Conservation (phyloP, 2,888 invertebrate genomes). For the Deroplatys truncata region DNA sequence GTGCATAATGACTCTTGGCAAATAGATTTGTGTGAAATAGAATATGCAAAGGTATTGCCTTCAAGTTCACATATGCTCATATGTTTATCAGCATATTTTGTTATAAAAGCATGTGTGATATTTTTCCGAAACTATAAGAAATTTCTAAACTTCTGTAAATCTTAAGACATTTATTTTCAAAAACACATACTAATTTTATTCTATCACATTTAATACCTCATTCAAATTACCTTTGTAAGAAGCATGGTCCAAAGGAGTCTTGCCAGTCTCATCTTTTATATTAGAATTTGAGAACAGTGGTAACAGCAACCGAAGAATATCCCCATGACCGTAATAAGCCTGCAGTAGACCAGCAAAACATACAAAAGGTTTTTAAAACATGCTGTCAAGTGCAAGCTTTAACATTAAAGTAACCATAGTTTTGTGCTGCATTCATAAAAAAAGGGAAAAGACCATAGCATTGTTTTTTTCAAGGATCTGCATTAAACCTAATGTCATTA, state of each 20-base stretch:
- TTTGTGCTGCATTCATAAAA: neutral
- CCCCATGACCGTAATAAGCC: conserved; percentile 55
- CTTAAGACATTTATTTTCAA: too few relatives aligned
- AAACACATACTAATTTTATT: neutral
- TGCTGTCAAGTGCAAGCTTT: neutral
- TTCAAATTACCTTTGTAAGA: conserved; percentile 43
- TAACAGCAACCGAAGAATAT: conserved; percentile 52
- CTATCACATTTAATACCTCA: neutral
- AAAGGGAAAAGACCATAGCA: too few relatives aligned
- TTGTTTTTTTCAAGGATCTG: too few relatives aligned
- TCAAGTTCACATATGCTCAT: too few relatives aligned
- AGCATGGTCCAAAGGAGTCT: conserved; percentile 57
- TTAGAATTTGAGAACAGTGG: conserved; percentile 54
- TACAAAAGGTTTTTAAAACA: neutral
- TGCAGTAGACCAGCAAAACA: conserved; percentile 23
- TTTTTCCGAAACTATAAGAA: too few relatives aligned
- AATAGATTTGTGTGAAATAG: too few relatives aligned
- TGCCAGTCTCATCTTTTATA: conserved; percentile 49
- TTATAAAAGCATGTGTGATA: too few relatives aligned
- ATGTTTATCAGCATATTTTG: too few relatives aligned
- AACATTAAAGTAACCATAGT: neutral
- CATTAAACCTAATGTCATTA: too few relatives aligned
- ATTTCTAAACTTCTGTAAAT: too few relatives aligned
- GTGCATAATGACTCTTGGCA: too few relatives aligned
- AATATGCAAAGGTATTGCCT: too few relatives aligned